Evolutionary conservation across 1,140 invertebrate species (phyloP), one percentile per base, ranked within the genome.

Genomic region (Psix sp.): DNA sequence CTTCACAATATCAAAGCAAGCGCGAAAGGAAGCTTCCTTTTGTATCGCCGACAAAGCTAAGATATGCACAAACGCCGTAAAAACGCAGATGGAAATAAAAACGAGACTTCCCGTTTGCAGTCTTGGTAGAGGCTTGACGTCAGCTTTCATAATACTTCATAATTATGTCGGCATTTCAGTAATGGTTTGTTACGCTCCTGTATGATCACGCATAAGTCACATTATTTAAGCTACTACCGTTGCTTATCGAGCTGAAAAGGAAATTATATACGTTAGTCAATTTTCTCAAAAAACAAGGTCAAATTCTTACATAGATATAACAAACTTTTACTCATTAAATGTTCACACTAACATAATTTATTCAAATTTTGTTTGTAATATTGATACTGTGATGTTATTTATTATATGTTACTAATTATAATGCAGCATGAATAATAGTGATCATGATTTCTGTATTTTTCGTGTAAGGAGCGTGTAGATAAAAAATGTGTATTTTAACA

Each of bases 51-150:
- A 65, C 70, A 73, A 73, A 73, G 70, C 68, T 42, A 48, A 66
- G 49, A 73, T 72, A 72, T 72, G 51, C 68, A 52, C 60, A 65
- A 72, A 63, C 56, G 40, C 36, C 60, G 54, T 51, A 60, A 65
- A 72, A 38, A 59, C 60, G 21, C 21, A 51, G 36, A 18, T 43
- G 59, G 51, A 63, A 63, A 72, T 72, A 72, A 72, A 63, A 56
- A 63, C 51, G 29, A 46, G 38, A 26, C 46, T 65, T 65, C 68
- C 60, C 46, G 29, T 36, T 59, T n/a, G 9, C 33, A 48, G 56
- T 60, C 51, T 42, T 52, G 59, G 43, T 65, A 48, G 33, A 14
- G 36, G 15, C 43, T 42, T 63, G 43, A 57, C 63, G 67, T 43
- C 35, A 56, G 29, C 42, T 71, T 63, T 63, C 67, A 63, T 62